Conservation (phyloP, 2,113 vertebrate species). For the Cochlearius cochlearius region DNA sequence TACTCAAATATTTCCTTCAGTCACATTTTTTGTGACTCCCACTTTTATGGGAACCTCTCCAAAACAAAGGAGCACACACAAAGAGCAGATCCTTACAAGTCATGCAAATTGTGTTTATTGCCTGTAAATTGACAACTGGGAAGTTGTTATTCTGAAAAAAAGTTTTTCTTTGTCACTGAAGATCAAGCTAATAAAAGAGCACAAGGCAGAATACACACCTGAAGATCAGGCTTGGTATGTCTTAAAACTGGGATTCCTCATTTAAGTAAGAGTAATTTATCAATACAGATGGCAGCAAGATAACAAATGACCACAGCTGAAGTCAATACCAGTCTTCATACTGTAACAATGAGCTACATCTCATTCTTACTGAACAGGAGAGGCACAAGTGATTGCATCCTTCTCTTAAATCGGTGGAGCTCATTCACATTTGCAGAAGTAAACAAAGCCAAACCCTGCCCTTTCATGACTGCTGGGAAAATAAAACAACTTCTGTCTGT, state of each 20-base stretch:
- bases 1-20: background rate
- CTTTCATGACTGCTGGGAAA: background rate
- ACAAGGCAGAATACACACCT: background rate
- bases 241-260: background rate
- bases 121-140: background rate
- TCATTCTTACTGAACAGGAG: conserved; percentile 1
- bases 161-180: background rate
- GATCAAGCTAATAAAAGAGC: background rate
- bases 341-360: conserved; percentile 31
- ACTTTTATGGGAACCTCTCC: background rate
- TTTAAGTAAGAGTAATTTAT: background rate
- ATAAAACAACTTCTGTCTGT: background rate
- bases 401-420: conserved; percentile 5
- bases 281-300: background rate
- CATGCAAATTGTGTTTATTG: background rate
- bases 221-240: background rate
- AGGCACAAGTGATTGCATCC: conserved; percentile 13
- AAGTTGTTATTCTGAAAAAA: background rate
- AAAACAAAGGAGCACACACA: background rate
- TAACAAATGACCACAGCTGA: background rate
- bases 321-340: background rate
- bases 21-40: no score
- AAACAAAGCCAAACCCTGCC: conserved; percentile 4
- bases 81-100: background rate
- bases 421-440: conserved; percentile 8